A percentile compares a stretch with the other conserved stretches of the same genome.
These are phyloP conservation scores for Penaeus monodon DNA, from an alignment of 2,888 invertebrate species.

Conservation along the genomic window DNA sequence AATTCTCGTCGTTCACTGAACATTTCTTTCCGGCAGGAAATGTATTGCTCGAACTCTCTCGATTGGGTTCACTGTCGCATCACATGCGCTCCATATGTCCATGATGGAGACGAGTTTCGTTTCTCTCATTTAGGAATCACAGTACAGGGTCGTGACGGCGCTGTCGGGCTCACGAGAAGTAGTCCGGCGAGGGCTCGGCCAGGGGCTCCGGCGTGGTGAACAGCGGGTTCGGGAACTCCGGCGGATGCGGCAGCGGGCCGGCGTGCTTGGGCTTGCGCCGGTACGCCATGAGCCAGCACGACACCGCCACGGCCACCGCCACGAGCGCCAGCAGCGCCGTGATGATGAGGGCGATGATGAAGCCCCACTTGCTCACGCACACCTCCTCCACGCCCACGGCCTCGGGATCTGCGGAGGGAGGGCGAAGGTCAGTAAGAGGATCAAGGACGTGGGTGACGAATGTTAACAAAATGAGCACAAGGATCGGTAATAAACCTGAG, in stretches of 20 bases:
- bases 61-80: too few species aligned
- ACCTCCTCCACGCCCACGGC: slow-evolving; percentile 77
- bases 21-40: too few species aligned
- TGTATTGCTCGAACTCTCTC: too few species aligned
- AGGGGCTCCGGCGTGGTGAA: slow-evolving; percentile 86
- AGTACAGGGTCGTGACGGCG: neutral
- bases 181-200: slow-evolving; percentile 86
- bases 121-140: neutral
- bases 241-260: slow-evolving; percentile 92
- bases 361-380: slow-evolving; percentile 92
- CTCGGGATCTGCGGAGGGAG: slow-evolving; percentile 10
- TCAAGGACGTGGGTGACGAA: too few species aligned
- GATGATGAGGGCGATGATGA: slow-evolving; percentile 91
- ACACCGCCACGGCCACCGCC: slow-evolving; percentile 93
- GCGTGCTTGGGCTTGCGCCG: slow-evolving; percentile 86
- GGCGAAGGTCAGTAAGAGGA: neutral
- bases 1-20: too few species aligned
- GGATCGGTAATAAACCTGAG: too few species aligned
- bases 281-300: slow-evolving; percentile 96
- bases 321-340: slow-evolving; percentile 91
- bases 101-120: neutral
- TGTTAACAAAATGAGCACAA: too few species aligned
- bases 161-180: slow-evolving; percentile 71
- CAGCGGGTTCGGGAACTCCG: slow-evolving; percentile 94
- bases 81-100: neutral